Evolutionary conservation across 1,140 invertebrate genomes (phyloP).

Genomic region (Drosophila grimshawi): DNA sequence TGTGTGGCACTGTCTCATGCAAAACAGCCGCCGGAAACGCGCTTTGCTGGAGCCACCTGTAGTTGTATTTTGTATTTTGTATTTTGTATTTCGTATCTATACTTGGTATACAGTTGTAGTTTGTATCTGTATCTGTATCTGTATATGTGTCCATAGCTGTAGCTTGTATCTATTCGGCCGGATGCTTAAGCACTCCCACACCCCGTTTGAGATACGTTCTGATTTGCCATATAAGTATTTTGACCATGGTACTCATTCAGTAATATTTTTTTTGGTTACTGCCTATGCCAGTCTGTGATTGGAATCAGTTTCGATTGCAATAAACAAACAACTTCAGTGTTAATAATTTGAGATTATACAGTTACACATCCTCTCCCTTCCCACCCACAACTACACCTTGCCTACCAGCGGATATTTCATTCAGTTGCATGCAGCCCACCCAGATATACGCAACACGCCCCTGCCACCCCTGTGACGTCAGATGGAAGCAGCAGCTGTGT

Average conservation of each 20-base stretch:
- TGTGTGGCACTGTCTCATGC: conserved; percentile 58
- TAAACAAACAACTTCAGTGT: conserved; percentile 61
- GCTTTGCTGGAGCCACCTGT: conserved; percentile 78
- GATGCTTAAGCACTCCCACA: conserved; percentile 56
- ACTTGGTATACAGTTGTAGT: conserved; percentile 4
- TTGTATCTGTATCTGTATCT: conserved; percentile 11
- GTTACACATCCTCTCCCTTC: conserved; percentile 38
- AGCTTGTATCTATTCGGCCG: conserved; percentile 34
- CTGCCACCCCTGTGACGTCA: conserved; percentile 35
- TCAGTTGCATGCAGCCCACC: conserved; percentile 36
- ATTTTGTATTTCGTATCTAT: conserved; percentile 4
- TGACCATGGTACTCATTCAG: conserved; percentile 42
- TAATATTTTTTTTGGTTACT: conserved; percentile 15
- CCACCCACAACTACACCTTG: neutral
- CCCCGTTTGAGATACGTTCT: conserved; percentile 51
- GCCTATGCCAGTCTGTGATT: conserved; percentile 21
- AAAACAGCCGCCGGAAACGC: conserved; percentile 76
- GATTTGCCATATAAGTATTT: conserved; percentile 41
- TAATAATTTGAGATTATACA: conserved; percentile 73
- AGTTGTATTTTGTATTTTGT: conserved; percentile 6
- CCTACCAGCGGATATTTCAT: conserved; percentile 64
- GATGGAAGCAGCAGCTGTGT: conserved; percentile 13
- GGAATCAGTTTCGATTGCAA: conserved; percentile 63
- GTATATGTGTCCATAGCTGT: neutral
- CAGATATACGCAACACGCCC: neutral